Conservation (phyloP, 2,888 invertebrate genomes). For the Ormyrus rosae region DNA sequence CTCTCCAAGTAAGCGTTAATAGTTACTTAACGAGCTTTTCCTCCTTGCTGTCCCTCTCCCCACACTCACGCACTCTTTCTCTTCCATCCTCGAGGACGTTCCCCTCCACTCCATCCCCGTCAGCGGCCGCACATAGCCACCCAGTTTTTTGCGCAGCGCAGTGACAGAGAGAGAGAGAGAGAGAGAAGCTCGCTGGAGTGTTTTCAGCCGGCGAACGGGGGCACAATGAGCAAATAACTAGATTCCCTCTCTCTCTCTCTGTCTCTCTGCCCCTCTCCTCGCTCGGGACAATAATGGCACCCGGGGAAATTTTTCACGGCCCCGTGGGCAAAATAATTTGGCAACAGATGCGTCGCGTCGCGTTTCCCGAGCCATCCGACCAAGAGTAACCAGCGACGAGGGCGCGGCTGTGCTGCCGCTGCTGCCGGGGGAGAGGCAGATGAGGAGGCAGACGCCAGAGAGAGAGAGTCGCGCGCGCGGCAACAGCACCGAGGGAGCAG, state of each 20-base stretch:
- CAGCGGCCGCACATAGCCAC: background rate
- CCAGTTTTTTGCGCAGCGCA: conserved; percentile 3
- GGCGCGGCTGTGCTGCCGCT: conserved; percentile 36
- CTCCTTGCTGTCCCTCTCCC: conserved; percentile 31
- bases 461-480: too few species aligned
- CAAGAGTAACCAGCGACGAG: conserved; percentile 70
- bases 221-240: conserved; percentile 72
- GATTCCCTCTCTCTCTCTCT: conserved; percentile 63
- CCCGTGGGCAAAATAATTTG: conserved; percentile 75
- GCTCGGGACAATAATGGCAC: conserved; percentile 73
- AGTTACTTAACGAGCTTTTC: conserved; percentile 55
- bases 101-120: background rate
- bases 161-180: conserved; percentile 5
- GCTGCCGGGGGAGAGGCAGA: background rate
- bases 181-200: conserved; percentile 19
- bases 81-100: conserved; percentile 16
- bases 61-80: conserved; percentile 1
- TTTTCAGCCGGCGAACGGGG: conserved; percentile 54
- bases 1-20: conserved; percentile 52
- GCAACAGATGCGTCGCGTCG: conserved; percentile 74
- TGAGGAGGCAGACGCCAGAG: background rate
- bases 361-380: conserved; percentile 73
- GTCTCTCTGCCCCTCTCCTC: conserved; percentile 64
- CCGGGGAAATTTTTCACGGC: conserved; percentile 74
- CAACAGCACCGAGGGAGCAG: conserved; percentile 28